Evolutionary conservation across 2,113 vertebrate species (phyloP), one percentile per base, ranked within the genome.

Genomic region (Asarcornis scutulata): DNA sequence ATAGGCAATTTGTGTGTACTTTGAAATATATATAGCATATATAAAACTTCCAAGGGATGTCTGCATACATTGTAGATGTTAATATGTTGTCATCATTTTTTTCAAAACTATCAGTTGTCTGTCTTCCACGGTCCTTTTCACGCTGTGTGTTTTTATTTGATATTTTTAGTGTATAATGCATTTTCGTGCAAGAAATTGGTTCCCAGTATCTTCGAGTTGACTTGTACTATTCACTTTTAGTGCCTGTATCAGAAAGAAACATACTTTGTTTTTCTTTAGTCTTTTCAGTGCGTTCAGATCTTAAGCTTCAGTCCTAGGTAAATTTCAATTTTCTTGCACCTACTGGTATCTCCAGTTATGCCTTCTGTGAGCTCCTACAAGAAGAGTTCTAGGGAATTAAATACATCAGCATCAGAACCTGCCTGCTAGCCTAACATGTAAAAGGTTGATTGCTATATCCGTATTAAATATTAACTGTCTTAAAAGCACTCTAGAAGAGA

Each of bases 1-100:
- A 29, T 12, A 79, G 92, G 55, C 92, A 76, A 86, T 90, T 72
- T 75, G 87, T 96, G 93, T 92, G 36, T 96, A 96, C 93, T 86
- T 83, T 95, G 87, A 88, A 95, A 95, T 93, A 94, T n/a, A 93
- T 90, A 83, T 58, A 81, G 40, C 86, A 48, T 87, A 88, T 60
- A 78, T 89, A 93, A 92, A 89, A 83, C 88, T 78, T 92, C 44
- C 55, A 31, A 67, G 93, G 93, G 91, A 34, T 93, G 86, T 93
- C 89, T 92, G 95, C 71, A 12, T 94, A 4, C 73, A 5, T 89
- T 94, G 92, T 66, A 78, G 80, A 62, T 91, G 64, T 68, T 89
- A 18, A 21, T 3, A 13, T 21, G 60, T 87, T 95, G 86, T 95
- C 84, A 32, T 91, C 29, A 2, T 84, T 71, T 79, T 82, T 13